phyloP scores from a whole-genome alignment of 1,140 invertebrate species.

The Vanessa tameamea region DNA sequence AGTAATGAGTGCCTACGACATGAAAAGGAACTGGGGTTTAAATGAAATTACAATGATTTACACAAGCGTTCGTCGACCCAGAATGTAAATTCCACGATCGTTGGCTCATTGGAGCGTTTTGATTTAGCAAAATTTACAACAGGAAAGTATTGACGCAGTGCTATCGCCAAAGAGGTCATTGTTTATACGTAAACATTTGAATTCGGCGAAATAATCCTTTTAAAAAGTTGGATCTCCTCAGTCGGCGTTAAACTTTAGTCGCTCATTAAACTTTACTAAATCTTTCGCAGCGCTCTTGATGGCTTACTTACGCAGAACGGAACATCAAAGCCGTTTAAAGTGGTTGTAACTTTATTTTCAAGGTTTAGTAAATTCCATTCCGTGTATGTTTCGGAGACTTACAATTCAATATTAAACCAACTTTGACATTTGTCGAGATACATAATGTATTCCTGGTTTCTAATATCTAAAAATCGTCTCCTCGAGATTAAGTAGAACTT shows the following conservation, averaged over 20 bases:
- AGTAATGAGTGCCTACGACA: slow-evolving; percentile 40
- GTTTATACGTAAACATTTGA: slow-evolving; percentile 8
- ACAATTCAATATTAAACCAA: slow-evolving; percentile 5
- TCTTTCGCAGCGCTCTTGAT: slow-evolving; percentile 38
- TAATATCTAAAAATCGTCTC: background rate
- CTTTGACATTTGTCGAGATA: background rate
- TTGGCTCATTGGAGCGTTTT: slow-evolving; percentile 38
- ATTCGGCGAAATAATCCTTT: slow-evolving; percentile 29
- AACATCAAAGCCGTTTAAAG: slow-evolving; percentile 37
- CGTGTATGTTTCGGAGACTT: slow-evolving; percentile 15
- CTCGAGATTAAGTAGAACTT: background rate
- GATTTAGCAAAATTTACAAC: slow-evolving; percentile 36
- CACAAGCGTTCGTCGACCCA: slow-evolving; percentile 41
- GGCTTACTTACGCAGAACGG: slow-evolving; percentile 46
- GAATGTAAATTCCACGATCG: slow-evolving; percentile 52
- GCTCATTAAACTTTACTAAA: slow-evolving; percentile 48
- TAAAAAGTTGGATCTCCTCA: slow-evolving; percentile 31
- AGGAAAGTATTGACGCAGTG: background rate
- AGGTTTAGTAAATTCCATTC: slow-evolving; percentile 23
- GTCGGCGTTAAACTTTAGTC: slow-evolving; percentile 40
- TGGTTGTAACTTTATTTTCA: slow-evolving; percentile 35
- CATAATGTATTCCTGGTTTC: background rate
- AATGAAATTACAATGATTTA: slow-evolving; percentile 70
- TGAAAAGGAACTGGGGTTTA: slow-evolving; percentile 46
- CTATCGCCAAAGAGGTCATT: slow-evolving; percentile 17